Evolutionary conservation across 2,113 vertebrate species (phyloP).

Genomic region (Petaurus breviceps): DNA sequence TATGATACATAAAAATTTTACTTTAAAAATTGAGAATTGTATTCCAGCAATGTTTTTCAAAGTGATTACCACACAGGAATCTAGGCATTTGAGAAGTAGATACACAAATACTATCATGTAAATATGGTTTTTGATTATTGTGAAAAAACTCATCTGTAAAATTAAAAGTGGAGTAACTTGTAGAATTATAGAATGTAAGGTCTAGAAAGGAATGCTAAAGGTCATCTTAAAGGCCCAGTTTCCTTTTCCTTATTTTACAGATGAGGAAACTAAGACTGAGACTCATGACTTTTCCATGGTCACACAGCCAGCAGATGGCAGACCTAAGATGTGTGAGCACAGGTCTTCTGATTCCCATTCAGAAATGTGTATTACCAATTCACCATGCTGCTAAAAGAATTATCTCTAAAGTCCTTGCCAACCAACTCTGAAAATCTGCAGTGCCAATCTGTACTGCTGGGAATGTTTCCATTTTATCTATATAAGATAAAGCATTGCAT

Average conservation of each 20-base stretch:
- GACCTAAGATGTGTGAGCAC: neutral
- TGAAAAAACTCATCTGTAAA: no score
- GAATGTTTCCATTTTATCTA: neutral
- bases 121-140: no score
- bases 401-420: no score
- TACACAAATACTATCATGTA: no score
- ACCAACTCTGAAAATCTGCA: neutral
- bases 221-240: no score
- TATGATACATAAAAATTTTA: constrained; percentile 7
- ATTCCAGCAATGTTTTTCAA: neutral
- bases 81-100: no score
- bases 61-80: neutral
- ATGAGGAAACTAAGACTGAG: no score
- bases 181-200: no score
- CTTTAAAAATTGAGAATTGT: constrained; percentile 22
- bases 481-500: neutral
- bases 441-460: neutral
- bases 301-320: neutral
- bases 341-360: neutral
- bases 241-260: no score
- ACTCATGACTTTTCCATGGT: no score
- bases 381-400: neutral
- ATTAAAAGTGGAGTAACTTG: no score
- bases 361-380: neutral
- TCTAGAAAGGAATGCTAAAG: no score